phyloP scores from a whole-genome alignment of 92 coral and sea anemone species.

The Parazoanthus darwini region DNA sequence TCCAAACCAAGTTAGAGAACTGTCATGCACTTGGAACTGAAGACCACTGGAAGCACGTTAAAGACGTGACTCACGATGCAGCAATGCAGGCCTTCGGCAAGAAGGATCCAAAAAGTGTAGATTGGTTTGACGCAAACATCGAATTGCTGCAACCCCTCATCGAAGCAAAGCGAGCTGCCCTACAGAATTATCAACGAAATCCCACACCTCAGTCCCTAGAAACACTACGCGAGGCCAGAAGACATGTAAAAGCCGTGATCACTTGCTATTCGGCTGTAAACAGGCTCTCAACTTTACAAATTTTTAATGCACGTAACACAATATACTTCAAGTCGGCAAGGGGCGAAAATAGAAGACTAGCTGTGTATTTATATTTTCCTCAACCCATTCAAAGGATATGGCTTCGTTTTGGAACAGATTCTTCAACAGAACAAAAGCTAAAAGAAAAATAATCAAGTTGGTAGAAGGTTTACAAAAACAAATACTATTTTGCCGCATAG shows the following conservation, averaged over 20 bases:
- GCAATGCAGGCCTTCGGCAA: background rate
- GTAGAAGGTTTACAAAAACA: background rate
- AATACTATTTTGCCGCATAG: background rate
- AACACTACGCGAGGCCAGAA: constrained; percentile 21
- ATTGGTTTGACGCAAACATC: background rate
- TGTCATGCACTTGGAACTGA: background rate
- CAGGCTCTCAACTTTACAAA: background rate
- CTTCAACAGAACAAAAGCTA: too few species aligned
- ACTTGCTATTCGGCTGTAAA: too few species aligned
- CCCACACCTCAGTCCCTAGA: background rate
- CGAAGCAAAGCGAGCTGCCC: constrained; percentile 11
- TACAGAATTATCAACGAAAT: background rate
- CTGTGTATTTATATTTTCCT: background rate
- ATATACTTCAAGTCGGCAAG: too few species aligned
- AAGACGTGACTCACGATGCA: background rate
- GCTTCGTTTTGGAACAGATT: too few species aligned
- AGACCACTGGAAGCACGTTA: background rate
- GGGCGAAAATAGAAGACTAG: background rate
- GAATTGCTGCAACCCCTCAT: constrained; percentile 4
- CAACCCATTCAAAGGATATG: background rate
- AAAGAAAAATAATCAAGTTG: background rate
- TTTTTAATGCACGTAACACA: too few species aligned
- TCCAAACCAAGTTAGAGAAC: too few species aligned
- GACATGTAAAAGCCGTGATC: background rate
- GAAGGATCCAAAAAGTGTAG: background rate